Percentiles rank a stretch among this genome's conserved stretches.
Conservation (phyloP, 2,888 invertebrate genomes). For the Scaptomyza tumidula region DNA sequence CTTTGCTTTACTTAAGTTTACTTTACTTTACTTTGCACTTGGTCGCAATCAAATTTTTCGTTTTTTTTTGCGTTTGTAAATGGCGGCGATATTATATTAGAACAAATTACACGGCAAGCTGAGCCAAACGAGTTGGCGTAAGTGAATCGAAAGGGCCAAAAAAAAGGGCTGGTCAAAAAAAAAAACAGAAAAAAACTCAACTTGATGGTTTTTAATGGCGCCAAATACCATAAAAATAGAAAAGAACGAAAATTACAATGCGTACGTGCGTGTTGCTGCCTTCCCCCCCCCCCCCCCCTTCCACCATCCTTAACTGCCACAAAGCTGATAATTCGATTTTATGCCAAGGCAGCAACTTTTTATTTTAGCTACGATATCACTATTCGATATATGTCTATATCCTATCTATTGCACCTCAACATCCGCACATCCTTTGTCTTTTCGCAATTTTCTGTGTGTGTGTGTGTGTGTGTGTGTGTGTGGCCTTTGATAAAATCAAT, state of each 20-base stretch:
- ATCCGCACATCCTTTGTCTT: conserved; percentile 13
- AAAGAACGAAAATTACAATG: conserved; percentile 43
- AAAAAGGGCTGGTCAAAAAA: conserved; percentile 37
- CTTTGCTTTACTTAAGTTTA: conserved; percentile 31
- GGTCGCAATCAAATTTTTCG: conserved; percentile 29
- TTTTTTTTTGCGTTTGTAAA: conserved; percentile 24
- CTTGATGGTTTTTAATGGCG: conserved; percentile 51
- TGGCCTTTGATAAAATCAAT: conserved; percentile 74
- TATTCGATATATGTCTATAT: not conserved
- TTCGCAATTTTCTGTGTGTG: not conserved
- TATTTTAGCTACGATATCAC: not conserved
- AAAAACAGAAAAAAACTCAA: conserved; percentile 31
- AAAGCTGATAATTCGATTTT: too few species aligned
- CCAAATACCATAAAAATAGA: conserved; percentile 31
- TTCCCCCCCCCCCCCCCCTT: not conserved
- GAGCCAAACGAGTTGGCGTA: conserved; percentile 23
- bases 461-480: conserved; percentile 5
- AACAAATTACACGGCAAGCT: conserved; percentile 65
- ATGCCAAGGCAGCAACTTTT: conserved; percentile 45
- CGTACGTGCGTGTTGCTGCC: conserved; percentile 65
- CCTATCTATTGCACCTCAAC: not conserved
- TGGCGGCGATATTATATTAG: conserved; percentile 54
- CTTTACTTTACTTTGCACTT: conserved; percentile 56
- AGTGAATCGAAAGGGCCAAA: conserved; percentile 16
- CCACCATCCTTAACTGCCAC: not conserved